phyloP scores from a whole-genome alignment of 2,888 invertebrate genomes.

The Oligia fasciuncula region DNA sequence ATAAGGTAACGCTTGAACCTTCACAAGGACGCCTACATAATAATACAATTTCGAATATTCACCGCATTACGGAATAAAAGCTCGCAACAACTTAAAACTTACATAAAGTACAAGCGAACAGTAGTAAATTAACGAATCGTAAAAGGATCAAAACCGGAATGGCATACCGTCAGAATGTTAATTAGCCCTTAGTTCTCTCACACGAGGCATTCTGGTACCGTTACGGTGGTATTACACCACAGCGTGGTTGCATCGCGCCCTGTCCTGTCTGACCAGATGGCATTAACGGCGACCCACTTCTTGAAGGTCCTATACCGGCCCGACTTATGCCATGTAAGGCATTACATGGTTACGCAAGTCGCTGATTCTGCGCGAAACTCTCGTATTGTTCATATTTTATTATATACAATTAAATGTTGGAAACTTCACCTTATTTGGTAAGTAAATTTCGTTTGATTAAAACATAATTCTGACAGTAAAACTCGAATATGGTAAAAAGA shows the following conservation, averaged over 20 bases:
- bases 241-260: slow-evolving; percentile 78
- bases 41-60: slow-evolving; percentile 36
- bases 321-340: slow-evolving; percentile 82
- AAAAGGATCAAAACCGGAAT: slow-evolving; percentile 65
- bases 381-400: slow-evolving; percentile 67
- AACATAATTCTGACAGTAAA: slow-evolving; percentile 62
- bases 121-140: slow-evolving; percentile 56
- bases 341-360: slow-evolving; percentile 83
- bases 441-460: slow-evolving; percentile 64
- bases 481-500: slow-evolving; percentile 48
- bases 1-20: slow-evolving; percentile 39
- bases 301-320: slow-evolving; percentile 84
- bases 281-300: slow-evolving; percentile 86
- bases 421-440: slow-evolving; percentile 53
- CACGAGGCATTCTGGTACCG: slow-evolving; percentile 73
- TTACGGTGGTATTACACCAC: slow-evolving; percentile 79
- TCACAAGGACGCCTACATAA: slow-evolving; percentile 54
- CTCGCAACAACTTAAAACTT: slow-evolving; percentile 30
- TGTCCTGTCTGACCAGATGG: slow-evolving; percentile 86
- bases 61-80: slow-evolving; percentile 42
- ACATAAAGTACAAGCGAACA: slow-evolving; percentile 28
- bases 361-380: slow-evolving; percentile 64
- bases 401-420: slow-evolving; percentile 60
- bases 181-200: slow-evolving; percentile 70
- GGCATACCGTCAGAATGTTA: slow-evolving; percentile 68